Percentiles rank a stretch among this genome's conserved stretches.
Evolutionary conservation across 2,888 invertebrate species (phyloP).

Genomic region (Oegoconia quadripuncta): DNA sequence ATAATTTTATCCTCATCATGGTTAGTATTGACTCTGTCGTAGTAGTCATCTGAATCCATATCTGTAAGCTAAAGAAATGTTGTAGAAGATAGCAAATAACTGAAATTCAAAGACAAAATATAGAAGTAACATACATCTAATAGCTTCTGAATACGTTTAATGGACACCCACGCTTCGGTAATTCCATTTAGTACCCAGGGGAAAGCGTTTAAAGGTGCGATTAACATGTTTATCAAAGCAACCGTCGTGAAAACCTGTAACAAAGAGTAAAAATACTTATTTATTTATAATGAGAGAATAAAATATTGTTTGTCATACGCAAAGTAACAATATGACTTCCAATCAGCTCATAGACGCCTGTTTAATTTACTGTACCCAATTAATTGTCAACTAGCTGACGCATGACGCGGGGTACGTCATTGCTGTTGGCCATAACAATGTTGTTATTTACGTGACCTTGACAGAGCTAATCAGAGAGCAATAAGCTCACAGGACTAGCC

Average conservation of each 20-base stretch:
- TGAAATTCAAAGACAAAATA: not conserved
- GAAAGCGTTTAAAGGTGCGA: slow-evolving; percentile 96
- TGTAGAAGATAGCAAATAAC: not conserved
- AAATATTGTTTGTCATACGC: not conserved
- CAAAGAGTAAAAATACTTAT: too few species aligned
- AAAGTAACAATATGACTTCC: too few species aligned
- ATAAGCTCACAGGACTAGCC: too few species aligned
- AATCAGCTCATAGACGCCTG: too few species aligned
- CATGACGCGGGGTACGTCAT: not conserved
- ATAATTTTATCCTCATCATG: slow-evolving; percentile 76
- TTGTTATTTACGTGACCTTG: too few species aligned
- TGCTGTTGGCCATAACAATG: too few species aligned
- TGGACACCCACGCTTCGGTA: slow-evolving; percentile 96
- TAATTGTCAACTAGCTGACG: too few species aligned
- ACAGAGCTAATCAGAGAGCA: too few species aligned
- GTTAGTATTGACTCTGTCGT: slow-evolving; percentile 72
- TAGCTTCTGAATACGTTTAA: slow-evolving; percentile 91
- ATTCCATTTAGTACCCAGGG: slow-evolving; percentile 99
- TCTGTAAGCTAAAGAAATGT: slow-evolving; percentile 75
- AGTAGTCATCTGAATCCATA: slow-evolving; percentile 81
- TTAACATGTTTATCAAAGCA: slow-evolving; percentile 96
- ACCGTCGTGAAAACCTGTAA: slow-evolving; percentile 91
- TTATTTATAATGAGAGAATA: not conserved
- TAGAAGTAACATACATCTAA: slow-evolving; percentile 80
- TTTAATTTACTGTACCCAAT: too few species aligned